Evolutionary conservation across 1,140 invertebrate genomes (phyloP).

Genomic region (Chironomus tepperi): DNA sequence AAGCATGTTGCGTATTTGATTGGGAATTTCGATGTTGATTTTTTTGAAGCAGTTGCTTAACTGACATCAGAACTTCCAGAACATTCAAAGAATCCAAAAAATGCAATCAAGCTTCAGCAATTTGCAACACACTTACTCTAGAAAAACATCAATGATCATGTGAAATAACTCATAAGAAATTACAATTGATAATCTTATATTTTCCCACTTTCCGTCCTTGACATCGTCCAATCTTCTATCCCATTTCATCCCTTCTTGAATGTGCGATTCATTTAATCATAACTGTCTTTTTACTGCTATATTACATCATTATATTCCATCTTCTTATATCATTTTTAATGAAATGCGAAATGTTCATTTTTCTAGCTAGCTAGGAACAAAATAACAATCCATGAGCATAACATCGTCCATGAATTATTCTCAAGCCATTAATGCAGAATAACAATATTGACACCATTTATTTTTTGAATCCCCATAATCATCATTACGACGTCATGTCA

Average conservation of each 20-base stretch:
- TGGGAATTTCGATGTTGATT: too few species aligned
- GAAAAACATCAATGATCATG: too few species aligned
- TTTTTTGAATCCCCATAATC: slow-evolving; percentile 10
- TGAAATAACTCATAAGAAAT: not conserved
- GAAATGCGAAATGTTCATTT: slow-evolving; percentile 1
- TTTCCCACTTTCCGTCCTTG: not conserved
- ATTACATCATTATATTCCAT: not conserved
- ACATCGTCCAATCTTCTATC: not conserved
- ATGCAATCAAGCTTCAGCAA: too few species aligned
- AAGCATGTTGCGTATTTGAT: too few species aligned
- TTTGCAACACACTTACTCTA: too few species aligned
- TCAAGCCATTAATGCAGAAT: slow-evolving; percentile 20
- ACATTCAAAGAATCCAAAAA: too few species aligned
- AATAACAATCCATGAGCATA: not conserved
- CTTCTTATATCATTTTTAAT: not conserved
- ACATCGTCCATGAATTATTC: slow-evolving; percentile 13
- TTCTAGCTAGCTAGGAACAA: not conserved
- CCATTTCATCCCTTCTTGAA: not conserved
- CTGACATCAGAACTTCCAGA: too few species aligned
- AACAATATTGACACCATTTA: slow-evolving; percentile 24
- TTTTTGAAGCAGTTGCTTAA: too few species aligned
- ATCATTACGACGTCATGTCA: slow-evolving; percentile 18
- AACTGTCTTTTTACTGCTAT: not conserved
- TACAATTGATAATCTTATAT: not conserved
- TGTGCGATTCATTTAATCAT: slow-evolving; percentile 2